phyloP scores from a whole-genome alignment of 2,113 vertebrate genomes.

The Notothenia rossii region DNA sequence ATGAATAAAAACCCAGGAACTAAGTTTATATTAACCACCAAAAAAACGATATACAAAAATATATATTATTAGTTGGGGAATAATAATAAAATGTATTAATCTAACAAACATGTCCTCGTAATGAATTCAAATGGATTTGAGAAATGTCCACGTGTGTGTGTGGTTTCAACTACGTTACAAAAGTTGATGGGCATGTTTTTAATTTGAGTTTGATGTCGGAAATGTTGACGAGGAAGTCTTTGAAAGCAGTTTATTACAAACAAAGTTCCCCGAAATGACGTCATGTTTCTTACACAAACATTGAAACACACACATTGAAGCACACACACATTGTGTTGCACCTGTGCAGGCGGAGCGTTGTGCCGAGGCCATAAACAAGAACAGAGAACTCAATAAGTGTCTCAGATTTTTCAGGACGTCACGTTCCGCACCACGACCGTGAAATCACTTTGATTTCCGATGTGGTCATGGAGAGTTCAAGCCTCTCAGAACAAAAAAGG shows the following conservation, averaged over 20 bases:
- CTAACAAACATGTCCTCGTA: background rate
- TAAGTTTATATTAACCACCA: too few relatives aligned
- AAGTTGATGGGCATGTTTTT: slow-evolving; percentile 23
- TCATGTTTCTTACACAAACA: too few relatives aligned
- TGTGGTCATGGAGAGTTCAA: slow-evolving; percentile 83
- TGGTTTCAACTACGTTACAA: slow-evolving; percentile 4
- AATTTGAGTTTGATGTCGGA: background rate
- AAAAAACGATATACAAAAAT: background rate
- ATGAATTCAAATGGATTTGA: background rate
- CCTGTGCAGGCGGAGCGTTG: slow-evolving; percentile 57
- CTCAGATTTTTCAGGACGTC: slow-evolving; percentile 66
- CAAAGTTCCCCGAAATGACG: background rate
- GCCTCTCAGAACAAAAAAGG: slow-evolving; percentile 54
- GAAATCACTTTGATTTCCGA: slow-evolving; percentile 81
- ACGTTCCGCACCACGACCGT: slow-evolving; percentile 77
- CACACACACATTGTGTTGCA: slow-evolving; percentile 34
- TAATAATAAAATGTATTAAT: background rate
- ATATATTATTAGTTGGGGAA: background rate
- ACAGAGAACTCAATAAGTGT: slow-evolving; percentile 51
- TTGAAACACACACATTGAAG: background rate
- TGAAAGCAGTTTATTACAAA: background rate
- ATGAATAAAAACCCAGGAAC: too few relatives aligned
- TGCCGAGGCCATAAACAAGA: slow-evolving; percentile 60
- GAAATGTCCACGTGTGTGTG: background rate
- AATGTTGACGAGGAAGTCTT: background rate